phyloP scores from a whole-genome alignment of 1,140 invertebrate species.

The Zaprionus nigranus region DNA sequence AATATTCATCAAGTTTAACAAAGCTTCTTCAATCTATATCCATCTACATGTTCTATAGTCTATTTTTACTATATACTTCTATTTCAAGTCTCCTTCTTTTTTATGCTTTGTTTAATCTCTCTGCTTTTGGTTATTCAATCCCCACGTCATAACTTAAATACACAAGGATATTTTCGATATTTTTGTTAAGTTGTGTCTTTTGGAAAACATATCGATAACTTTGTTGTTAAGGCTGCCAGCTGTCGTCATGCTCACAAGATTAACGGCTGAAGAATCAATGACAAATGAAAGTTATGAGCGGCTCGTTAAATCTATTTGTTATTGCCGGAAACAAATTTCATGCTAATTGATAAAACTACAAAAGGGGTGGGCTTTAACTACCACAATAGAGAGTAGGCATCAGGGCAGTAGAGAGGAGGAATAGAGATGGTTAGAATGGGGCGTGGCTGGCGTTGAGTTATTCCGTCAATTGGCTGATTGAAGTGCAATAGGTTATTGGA shows the following conservation, averaged over 20 bases:
- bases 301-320: constrained; percentile 40
- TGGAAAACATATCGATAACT: constrained; percentile 13
- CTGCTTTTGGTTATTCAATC: not conserved
- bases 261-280: constrained; percentile 27
- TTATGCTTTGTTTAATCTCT: no score
- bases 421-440: not conserved
- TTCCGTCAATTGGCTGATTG: constrained; percentile 45
- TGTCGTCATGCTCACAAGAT: constrained; percentile 30
- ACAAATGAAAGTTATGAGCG: constrained; percentile 44
- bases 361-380: not conserved
- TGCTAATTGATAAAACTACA: constrained; percentile 38
- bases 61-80: no score
- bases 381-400: not conserved
- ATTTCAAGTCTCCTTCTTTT: no score
- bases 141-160: not conserved
- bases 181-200: constrained; percentile 4
- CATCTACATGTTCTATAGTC: no score
- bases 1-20: not conserved
- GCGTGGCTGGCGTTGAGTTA: constrained; percentile 3
- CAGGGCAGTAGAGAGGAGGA: no score
- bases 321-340: constrained; percentile 9
- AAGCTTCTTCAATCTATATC: not conserved
- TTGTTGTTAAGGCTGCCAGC: not conserved
- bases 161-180: not conserved
- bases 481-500: constrained; percentile 42